A percentile compares a stretch with the other conserved stretches of the same genome.
Conservation (phyloP, 2,797 vertebrate genomes). For the Glyptemys insculpta region DNA sequence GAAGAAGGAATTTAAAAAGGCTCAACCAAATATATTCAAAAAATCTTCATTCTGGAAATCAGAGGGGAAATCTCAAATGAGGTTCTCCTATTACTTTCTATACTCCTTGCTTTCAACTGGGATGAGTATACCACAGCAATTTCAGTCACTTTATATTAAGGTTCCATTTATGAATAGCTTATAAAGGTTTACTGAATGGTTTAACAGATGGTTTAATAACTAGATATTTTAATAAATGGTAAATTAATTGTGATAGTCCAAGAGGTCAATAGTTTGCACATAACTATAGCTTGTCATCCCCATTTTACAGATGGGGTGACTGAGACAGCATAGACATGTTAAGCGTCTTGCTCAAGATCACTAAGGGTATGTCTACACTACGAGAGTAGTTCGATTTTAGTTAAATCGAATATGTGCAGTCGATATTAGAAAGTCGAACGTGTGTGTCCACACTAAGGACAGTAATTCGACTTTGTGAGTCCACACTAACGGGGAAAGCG, state of each 20-base stretch:
- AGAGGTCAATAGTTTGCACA: not conserved
- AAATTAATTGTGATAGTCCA: not conserved
- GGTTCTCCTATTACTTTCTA: not conserved
- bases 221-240: not conserved
- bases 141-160: not conserved
- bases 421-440: too few species aligned
- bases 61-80: not conserved
- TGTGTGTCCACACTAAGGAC: too few species aligned
- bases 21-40: not conserved
- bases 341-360: not conserved
- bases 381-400: too few species aligned
- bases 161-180: not conserved
- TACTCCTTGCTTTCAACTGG: not conserved
- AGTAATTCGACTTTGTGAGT: too few species aligned
- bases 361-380: too few species aligned
- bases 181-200: not conserved
- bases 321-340: not conserved
- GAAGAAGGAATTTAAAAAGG: not conserved
- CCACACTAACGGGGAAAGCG: too few species aligned
- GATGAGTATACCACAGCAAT: not conserved
- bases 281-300: not conserved
- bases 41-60: not conserved
- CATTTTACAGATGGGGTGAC: not conserved
- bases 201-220: not conserved
- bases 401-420: too few species aligned